Base-by-base conservation (phyloP, 2,888 invertebrate genomes). In the Mantis religiosa region DNA sequence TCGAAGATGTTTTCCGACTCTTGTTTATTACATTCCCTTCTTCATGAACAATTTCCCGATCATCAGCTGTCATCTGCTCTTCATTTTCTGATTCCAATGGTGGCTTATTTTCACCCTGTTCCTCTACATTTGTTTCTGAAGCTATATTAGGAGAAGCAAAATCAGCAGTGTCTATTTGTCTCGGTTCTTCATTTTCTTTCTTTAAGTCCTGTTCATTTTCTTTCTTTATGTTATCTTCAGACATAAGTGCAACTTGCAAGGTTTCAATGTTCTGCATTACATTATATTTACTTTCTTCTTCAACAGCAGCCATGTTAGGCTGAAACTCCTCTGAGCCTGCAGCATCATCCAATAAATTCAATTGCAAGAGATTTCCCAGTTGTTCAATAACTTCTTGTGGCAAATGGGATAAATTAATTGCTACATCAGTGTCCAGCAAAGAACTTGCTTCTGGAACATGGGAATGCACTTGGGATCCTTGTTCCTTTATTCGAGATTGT, bases 321-420 rank as follows among this genome's bases (percentile, higher is more conserved):
- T 87, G 87, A 87, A 87, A 87, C 27, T 87, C 87, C 82, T 34
- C 82, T 8, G 82, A 82, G 54, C 20, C 54, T 82, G 12, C 87
- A 27, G 87, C 88, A 89, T 34, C 54, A 28, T 88, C 85, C 28
- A 83, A 28, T 3, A 88, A 85, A 88, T 89, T 71, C 30, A 90
- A 81, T 25, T 90, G 89, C 88, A 90, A 88, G 30, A 90, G 83
- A 28, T 84, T 90, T 82, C 89, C 89, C 87, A 90, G 89, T 34
- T 89, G 88, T 41, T 90, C 89, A 30, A 90, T 90, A 28, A 90
- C 87, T 84, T 90, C 90, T 25, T 88, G 71, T 28, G 90, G 90
- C 47, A 90, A 87, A 84, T 87, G 89, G 27, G 84, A 89, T 15
- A 90, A 84, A 82, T 88, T 88, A 30, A 90, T 84, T 30, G 88